Evolutionary conservation across 2,888 invertebrate species (phyloP).

Genomic region (Lasioglossum morio): DNA sequence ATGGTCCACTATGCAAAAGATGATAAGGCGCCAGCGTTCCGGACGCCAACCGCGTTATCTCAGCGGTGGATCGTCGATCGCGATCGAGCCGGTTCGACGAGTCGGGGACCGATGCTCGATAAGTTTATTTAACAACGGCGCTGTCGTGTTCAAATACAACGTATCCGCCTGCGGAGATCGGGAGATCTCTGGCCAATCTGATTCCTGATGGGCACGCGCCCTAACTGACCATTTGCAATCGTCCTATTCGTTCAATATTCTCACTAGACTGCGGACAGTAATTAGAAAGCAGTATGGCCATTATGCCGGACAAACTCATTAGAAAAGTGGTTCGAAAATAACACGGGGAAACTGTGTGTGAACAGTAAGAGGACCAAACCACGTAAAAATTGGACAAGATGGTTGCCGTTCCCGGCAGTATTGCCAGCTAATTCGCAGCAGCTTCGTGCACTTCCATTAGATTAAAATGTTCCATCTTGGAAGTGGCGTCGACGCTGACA

Average conservation of each 20-base stretch:
- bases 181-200: not conserved
- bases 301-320: not conserved
- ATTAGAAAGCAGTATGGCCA: not conserved
- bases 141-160: conserved; percentile 5
- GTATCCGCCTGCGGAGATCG: not conserved
- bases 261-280: no score
- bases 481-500: conserved; percentile 17
- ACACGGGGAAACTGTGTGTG: not conserved
- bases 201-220: not conserved
- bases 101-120: not conserved
- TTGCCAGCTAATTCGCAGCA: not conserved
- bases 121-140: not conserved
- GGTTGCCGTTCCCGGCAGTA: not conserved
- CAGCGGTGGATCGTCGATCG: not conserved
- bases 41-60: conserved; percentile 7
- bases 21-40: conserved; percentile 16
- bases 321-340: not conserved
- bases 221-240: not conserved
- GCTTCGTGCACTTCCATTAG: not conserved
- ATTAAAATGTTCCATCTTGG: conserved; percentile 2
- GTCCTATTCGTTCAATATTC: no score
- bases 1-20: conserved; percentile 14
- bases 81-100: conserved; percentile 10
- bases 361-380: not conserved
- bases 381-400: not conserved